Evolutionary conservation across 2,888 invertebrate genomes (phyloP), one percentile per base, ranked within the genome.

Genomic region (Tortrix viridana): DNA sequence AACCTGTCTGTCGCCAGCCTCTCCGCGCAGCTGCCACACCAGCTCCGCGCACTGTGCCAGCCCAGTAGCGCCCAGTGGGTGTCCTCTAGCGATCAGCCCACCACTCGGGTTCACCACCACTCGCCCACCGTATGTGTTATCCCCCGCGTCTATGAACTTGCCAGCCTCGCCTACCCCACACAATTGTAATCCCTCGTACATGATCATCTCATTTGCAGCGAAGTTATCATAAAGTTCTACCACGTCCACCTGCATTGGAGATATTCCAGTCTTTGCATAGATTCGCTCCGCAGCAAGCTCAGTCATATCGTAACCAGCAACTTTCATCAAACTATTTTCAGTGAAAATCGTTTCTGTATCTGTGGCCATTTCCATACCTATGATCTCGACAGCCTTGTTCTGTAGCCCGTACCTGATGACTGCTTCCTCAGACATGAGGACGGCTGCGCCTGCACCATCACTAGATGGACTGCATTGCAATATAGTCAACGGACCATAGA

Each of bases 41-140:
- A 98, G 92, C 86, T 98, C 98, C 9, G 96, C 93, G 79, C 98
- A 98, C 84, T 98, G 98, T 3, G 98, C 98, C 73, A 94, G 83
- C 78, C 97, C 98, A 9, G 99, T 99, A 0, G 99, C 99, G 53
- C 99, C 99, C 60, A 99, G 92, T 14, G 99, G 99, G 94, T 99
- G 99, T 0, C 99, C 99, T 88, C 99, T 99, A 0, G 99, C 98
- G 69, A 99, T 99, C 48, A 99, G 94, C 16, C 99, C 99, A 55
- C 99, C 99, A 79, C 98, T 98, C 0, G 99, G 99, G 88, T 99
- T 99, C n/a, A 99, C 94, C 3, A 99, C 99, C 82, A 96, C 98
- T 83, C 97, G 96, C 20, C 99, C 99, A 32, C 99, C 94, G 76
- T 99, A 99, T 0, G 99, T 99, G 84, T 99, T 99, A 81, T 99